These are phyloP conservation scores for Hippocampus barbouri DNA, from an alignment of 2,113 vertebrate genomes.

Conservation along the genomic window DNA sequence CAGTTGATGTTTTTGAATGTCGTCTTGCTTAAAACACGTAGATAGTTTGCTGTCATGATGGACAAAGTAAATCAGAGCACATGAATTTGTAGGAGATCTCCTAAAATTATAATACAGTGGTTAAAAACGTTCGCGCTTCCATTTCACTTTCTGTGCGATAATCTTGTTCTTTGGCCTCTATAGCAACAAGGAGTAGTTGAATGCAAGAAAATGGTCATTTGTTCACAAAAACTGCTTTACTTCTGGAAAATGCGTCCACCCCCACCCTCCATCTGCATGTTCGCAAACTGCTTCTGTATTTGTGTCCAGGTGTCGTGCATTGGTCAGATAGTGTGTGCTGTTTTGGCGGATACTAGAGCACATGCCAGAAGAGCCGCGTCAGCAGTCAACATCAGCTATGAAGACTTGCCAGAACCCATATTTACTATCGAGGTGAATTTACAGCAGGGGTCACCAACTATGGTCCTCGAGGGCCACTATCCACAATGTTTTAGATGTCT, in stretches of 20 bases:
- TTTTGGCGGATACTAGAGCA: conserved; percentile 60
- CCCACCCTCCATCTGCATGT: not conserved
- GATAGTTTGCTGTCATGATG: not conserved
- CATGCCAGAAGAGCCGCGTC: conserved; percentile 64
- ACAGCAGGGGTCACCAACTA: not conserved
- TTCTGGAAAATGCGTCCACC: not conserved
- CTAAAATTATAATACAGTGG: not conserved
- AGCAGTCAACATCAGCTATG: conserved; percentile 62
- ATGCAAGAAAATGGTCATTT: not conserved
- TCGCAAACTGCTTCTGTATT: not conserved
- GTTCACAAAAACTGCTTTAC: not conserved
- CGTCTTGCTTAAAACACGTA: not conserved
- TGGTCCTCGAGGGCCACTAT: too few relatives aligned
- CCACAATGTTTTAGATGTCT: too few relatives aligned
- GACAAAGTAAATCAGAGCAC: not conserved
- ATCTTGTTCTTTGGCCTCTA: not conserved
- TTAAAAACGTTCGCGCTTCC: not conserved
- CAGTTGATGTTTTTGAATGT: not conserved
- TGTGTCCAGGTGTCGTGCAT: conserved; percentile 67
- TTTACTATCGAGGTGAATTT: conserved; percentile 67
- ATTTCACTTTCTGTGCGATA: not conserved
- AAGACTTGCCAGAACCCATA: conserved; percentile 62
- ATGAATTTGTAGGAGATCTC: not conserved
- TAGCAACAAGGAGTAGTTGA: not conserved
- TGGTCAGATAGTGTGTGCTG: conserved; percentile 68